Base-by-base conservation (phyloP, 2,888 invertebrate species). In the Acanthosepion esculentum region DNA sequence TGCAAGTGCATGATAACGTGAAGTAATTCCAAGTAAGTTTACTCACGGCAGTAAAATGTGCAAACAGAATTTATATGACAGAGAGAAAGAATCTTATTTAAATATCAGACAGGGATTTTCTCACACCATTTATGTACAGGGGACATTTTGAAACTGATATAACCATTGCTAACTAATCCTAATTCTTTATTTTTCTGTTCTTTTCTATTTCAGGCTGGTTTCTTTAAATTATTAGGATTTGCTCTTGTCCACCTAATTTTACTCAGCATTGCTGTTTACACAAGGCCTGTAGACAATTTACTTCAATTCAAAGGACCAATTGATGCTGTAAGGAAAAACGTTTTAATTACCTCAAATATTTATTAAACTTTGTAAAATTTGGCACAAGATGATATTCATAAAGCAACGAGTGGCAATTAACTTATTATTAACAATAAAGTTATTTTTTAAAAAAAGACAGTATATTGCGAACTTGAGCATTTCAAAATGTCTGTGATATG, bases 241-340 rank as follows among this genome's bases (percentile, higher is more conserved):
- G 98, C 99, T 94, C 98, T 98, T 96, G 98, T 99, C 53, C 99
- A 99, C 97, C 98, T 99, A 95, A 98, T 99, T 0, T 98, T 98
- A 94, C 98, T 99, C 59, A 99, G 99, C 53, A 98, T 98, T 94
- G 99, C 99, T 7, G 98, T 99, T 33, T 99, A 99, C 97, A 98
- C 99, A 48, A 98, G 99, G n/a, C 99, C 99, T 10, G 95, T 95
- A 26, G 94, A 94, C 29, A 93, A 95, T 94, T 98, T 98, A 78
- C 96, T 98, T 95, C 97, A 95, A 48, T 96, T 96, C 94, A 96
- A 95, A 7, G 96, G 97, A 93, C 95, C 97, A 4, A 95, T 95
- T 94, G 98, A 97, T 95, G 97, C 96, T 95, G 97, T 97, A 95
- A 96, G 96, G 95, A n/a, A 78, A 78, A 12, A 15, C 93, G 91